Evolutionary conservation across 2,797 vertebrate genomes (phyloP), one percentile per base, ranked within the genome.

Genomic region (Cheirogaleus major): DNA sequence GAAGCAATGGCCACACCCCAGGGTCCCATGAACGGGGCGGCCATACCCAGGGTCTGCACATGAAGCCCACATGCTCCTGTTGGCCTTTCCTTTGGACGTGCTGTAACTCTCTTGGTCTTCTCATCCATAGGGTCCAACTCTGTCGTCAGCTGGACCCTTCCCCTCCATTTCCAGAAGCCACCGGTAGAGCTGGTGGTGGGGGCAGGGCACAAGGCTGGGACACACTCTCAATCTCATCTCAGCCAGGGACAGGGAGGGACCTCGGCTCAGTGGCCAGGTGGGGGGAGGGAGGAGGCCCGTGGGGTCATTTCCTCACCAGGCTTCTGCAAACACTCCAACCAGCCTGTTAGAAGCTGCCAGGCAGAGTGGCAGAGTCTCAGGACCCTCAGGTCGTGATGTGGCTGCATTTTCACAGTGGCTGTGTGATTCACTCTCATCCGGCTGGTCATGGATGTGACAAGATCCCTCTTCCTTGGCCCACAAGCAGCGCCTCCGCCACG

Each of bases 21-120:
- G 11, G 38, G 43, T 43, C 72, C 12, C 63, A 4, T 1, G 9
- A 4, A 18, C 2, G 2, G 0, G 1, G 22, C 0, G 0, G 11
- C n/a, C 3, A 20, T 76, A 18, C 70, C 25, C 2, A 4, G 65
- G 9, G 25, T 35, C 50, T 57, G 50, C 43, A 75, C 72, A 11
- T 2, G 61, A 32, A 55, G 50, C n/a, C 52, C 57, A 38, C 6
- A 17, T 5, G 20, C 3, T 18, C 8, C 13, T 18, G 13, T 48
- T 20, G 23, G 32, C 17, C 38, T 43, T 22, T 41, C 10, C 50
- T 72, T 23, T 23, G 35, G 43, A 55, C 0, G 0, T 27, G 27
- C 25, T 10, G 0, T 30, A 8, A n/a, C 5, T 38, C 18, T 25
- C 14, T 18, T 4, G 3, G 9, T 61, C 50, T 17, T 65, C 35